Evolutionary conservation across 2,888 invertebrate genomes (phyloP), one percentile per base, ranked within the genome.

Genomic region (Pheosia tremula): DNA sequence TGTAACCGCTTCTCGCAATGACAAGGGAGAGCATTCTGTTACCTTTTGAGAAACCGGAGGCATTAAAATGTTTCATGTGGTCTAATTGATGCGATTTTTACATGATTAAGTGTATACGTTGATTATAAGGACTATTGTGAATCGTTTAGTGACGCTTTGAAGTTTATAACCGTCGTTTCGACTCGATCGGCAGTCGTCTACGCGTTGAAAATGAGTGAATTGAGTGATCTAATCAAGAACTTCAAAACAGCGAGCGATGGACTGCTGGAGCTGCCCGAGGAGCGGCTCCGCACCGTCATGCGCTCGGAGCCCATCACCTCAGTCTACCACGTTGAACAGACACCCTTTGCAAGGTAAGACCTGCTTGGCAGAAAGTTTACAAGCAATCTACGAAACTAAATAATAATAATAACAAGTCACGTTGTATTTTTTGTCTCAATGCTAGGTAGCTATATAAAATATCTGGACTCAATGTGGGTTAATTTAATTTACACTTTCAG

Each of bases 301-400:
- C 95, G 96, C 79, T 94, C 95, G 85, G 96, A 96, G 85, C 95
- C 96, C 79, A 97, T 97, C 89, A 95, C 96, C 78, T 95, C 96
- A 79, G 95, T 96, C 74, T 97, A 97, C 90, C 95, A 96, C 89
- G 96, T 97, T 81, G 97, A 97, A 90, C 96, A 96, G 91, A 96
- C 96, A 82, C 97, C 97, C 83, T 97, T 97, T 94, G 97, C 97
- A 95, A 97, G 97, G 97, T 97, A 94, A 60, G n/a, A n/a, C 47
- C 11, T n/a, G n/a, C 43, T 60, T 56, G 58, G 64, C 64, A 67
- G 68, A 60, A 57, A 43, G 37, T 61, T 64, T 71, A 65, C 3
- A 13, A 56, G 36, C 13, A 13, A 13, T 56, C 41, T 10, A 10
- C 5, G 7, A 3, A 5, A 11, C 38, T 3, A 38, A 38, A 11